A percentile compares a stretch with the other conserved stretches of the same genome.
Conservation (phyloP, 1,140 invertebrate species). For the Anagrus nilaparvatae region DNA sequence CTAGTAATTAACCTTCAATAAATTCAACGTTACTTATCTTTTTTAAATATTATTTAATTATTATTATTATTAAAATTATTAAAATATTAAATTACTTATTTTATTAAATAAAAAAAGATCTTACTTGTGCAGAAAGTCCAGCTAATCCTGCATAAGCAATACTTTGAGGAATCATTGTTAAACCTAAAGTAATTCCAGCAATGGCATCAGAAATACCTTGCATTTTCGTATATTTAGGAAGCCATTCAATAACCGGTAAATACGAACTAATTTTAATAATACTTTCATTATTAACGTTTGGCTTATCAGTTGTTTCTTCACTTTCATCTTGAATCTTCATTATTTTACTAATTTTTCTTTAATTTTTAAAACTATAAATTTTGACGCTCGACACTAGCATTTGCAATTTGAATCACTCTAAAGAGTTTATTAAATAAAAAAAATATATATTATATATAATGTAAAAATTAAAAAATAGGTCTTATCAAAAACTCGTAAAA, state of each 20-base stretch:
- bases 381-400: no score
- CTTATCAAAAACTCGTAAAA: no score
- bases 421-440: no score
- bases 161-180: conserved; percentile 76
- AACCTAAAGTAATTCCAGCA: conserved; percentile 67
- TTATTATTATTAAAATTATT: background rate
- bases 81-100: conserved; percentile 2
- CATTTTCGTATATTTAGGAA: conserved; percentile 49
- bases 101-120: conserved; percentile 25
- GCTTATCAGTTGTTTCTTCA: no score
- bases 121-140: conserved; percentile 57
- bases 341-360: no score
- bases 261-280: conserved; percentile 23
- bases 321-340: no score
- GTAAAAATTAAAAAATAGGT: no score
- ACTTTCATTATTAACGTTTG: conserved; percentile 5
- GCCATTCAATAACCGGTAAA: conserved; percentile 51
- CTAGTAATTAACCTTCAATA: no score
- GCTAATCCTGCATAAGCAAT: conserved; percentile 73
- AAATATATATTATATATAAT: no score
- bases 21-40: no score
- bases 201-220: conserved; percentile 54
- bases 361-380: no score
- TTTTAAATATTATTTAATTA: conserved; percentile 6
- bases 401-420: no score